These are phyloP conservation scores for Rana temporaria DNA, from an alignment of 2,113 vertebrate genomes.

Conservation along the genomic window DNA sequence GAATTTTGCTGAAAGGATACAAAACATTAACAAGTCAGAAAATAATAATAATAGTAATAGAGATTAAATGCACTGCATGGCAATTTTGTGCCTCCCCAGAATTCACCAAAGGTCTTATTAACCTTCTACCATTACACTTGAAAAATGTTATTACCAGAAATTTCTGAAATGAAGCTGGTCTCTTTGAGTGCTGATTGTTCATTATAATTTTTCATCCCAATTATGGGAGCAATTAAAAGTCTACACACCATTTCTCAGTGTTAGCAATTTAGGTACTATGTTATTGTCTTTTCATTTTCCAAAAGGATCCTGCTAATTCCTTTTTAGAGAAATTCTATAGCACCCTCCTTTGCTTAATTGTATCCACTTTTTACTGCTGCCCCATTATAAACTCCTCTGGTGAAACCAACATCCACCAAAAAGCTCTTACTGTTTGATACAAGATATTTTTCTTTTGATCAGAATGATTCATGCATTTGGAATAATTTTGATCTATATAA, in stretches of 20 bases:
- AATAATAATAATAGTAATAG: constrained; percentile 41
- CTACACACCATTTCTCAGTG: neutral
- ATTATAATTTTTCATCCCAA: constrained; percentile 49
- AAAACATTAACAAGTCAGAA: constrained; percentile 27
- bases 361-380: constrained; percentile 41
- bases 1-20: neutral
- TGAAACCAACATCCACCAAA: constrained; percentile 46
- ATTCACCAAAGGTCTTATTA: constrained; percentile 29
- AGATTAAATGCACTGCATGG: constrained; percentile 13
- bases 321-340: neutral
- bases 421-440: constrained; percentile 46
- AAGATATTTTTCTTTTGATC: constrained; percentile 37
- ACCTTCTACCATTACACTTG: constrained; percentile 11
- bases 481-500: constrained; percentile 46
- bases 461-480: constrained; percentile 22
- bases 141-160: constrained; percentile 41
- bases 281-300: constrained; percentile 15
- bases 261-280: constrained; percentile 31
- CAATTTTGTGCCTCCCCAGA: constrained; percentile 8
- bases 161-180: constrained; percentile 24
- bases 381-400: constrained; percentile 48
- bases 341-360: constrained; percentile 43
- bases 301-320: constrained; percentile 35
- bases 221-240: constrained; percentile 43
- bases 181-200: neutral